phyloP scores from a whole-genome alignment of 2,797 vertebrate genomes.

The Pyrrhura leucotis region DNA sequence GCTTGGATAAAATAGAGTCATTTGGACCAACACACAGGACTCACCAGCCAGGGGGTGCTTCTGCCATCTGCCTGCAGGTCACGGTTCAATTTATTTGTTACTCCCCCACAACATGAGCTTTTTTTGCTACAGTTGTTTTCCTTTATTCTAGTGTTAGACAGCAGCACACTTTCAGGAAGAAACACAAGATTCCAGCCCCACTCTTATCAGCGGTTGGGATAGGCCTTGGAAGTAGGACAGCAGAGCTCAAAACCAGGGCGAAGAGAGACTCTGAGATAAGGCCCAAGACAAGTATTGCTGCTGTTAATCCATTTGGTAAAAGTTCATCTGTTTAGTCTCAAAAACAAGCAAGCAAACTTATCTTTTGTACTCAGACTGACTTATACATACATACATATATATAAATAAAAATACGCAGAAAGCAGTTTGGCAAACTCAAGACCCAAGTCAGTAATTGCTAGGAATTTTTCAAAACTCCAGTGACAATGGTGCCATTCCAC shows the following conservation, averaged over 20 bases:
- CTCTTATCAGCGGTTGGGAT: neutral
- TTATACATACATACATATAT: neutral
- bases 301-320: neutral
- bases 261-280: neutral
- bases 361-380: rapidly evolving
- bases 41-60: neutral
- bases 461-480: neutral
- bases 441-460: neutral
- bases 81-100: neutral
- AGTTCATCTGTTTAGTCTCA: neutral
- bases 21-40: neutral
- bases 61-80: neutral
- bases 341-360: neutral
- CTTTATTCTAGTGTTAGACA: neutral
- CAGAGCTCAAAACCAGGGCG: neutral
- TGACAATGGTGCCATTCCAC: neutral
- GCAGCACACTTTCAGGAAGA: neutral
- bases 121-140: neutral
- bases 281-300: neutral
- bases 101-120: neutral
- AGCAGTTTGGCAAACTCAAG: neutral
- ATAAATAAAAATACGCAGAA: neutral
- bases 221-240: neutral
- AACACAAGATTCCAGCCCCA: neutral
- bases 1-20: neutral